Evolutionary conservation across 2,888 invertebrate species (phyloP).

Genomic region (Bombylius discolor): DNA sequence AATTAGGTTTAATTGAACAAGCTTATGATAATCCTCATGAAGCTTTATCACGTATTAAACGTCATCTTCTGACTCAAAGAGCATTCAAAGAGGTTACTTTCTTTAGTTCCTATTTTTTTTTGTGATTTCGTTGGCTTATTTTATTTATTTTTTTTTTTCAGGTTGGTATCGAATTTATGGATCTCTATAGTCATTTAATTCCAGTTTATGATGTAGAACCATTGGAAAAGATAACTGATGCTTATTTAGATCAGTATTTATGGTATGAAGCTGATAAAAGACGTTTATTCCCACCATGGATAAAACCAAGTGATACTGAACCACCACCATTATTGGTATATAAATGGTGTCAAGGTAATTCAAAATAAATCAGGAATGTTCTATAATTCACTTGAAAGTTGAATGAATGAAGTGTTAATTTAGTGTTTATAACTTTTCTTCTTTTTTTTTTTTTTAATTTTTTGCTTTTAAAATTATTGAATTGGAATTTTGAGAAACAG

Average conservation of each 20-base stretch:
- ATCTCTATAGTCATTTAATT: constrained; percentile 94
- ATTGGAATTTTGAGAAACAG: too few relatives aligned
- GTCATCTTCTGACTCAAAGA: constrained; percentile 95
- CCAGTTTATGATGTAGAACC: constrained; percentile 99
- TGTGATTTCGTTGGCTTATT: not conserved
- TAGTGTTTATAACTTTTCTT: too few relatives aligned
- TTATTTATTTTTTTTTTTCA: constrained; percentile 26
- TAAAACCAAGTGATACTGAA: constrained; percentile 97
- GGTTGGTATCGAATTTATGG: constrained; percentile 99
- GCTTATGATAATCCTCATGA: constrained; percentile 99
- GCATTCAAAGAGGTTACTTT: constrained; percentile 80
- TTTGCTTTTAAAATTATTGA: too few relatives aligned
- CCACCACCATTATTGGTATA: constrained; percentile 86
- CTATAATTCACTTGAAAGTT: too few relatives aligned
- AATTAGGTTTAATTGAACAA: constrained; percentile 96
- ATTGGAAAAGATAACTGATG: constrained; percentile 97
- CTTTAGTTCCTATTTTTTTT: not conserved
- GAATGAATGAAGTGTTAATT: too few relatives aligned
- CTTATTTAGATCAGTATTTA: constrained; percentile 96
- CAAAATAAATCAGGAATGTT: too few relatives aligned
- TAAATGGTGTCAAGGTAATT: constrained; percentile 94
- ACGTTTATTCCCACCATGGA: constrained; percentile 94
- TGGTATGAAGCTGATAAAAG: constrained; percentile 99
- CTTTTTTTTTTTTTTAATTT: too few relatives aligned
- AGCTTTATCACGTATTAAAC: constrained; percentile 95